phyloP scores from a whole-genome alignment of 2,888 invertebrate genomes.

The Aspidiotus rigidus region DNA sequence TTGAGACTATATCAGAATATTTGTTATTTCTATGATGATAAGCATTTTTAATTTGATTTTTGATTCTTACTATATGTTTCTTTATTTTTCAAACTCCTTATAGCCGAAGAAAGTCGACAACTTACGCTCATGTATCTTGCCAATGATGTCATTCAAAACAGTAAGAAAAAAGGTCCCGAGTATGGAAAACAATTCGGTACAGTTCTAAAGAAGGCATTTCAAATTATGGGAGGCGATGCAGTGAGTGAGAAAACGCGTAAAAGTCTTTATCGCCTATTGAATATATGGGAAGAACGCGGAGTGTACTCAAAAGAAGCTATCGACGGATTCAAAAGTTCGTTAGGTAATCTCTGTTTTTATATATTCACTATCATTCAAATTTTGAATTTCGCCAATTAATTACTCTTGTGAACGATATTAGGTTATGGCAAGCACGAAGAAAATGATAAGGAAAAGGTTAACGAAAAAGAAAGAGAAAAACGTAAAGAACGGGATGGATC shows the following conservation, averaged over 20 bases:
- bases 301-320: constrained; percentile 77
- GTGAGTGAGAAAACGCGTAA: constrained; percentile 63
- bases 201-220: constrained; percentile 71
- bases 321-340: constrained; percentile 62
- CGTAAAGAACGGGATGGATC: constrained; percentile 14
- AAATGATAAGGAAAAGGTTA: background rate
- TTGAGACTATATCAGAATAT: no score
- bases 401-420: background rate
- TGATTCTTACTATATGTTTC: no score
- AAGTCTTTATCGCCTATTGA: constrained; percentile 69
- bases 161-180: constrained; percentile 94
- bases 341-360: constrained; percentile 39
- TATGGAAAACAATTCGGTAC: constrained; percentile 79
- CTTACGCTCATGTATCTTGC: constrained; percentile 94
- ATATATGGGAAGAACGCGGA: constrained; percentile 86
- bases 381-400: background rate
- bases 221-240: constrained; percentile 64
- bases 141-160: constrained; percentile 98
- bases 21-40: no score
- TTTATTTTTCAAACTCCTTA: constrained; percentile 37
- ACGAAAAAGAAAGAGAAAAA: constrained; percentile 18
- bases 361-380: background rate
- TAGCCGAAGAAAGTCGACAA: constrained; percentile 75
- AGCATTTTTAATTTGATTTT: no score
- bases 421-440: background rate